A percentile compares a stretch with the other conserved stretches of the same genome.
Evolutionary conservation across 2,113 vertebrate genomes (phyloP).

Genomic region (Sebastes schlegelii): DNA sequence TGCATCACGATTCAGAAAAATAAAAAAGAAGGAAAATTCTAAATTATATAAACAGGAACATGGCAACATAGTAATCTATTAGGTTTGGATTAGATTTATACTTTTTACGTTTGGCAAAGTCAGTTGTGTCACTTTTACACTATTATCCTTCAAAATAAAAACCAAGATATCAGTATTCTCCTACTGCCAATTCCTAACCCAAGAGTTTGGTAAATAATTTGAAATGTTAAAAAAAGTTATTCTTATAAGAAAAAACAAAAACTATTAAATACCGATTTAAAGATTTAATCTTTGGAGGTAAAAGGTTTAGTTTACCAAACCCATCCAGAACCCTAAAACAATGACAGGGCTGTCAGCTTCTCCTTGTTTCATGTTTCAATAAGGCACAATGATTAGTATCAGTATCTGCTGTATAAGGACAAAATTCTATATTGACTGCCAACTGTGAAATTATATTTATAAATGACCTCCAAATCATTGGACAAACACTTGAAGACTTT

Average conservation of each 20-base stretch:
- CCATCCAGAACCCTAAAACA: conserved; percentile 5
- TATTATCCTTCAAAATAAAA: conserved; percentile 36
- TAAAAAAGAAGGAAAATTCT: conserved; percentile 17
- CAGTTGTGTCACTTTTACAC: neutral
- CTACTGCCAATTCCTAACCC: neutral
- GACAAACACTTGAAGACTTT: conserved; percentile 9
- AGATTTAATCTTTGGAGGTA: conserved; percentile 50
- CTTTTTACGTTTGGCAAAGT: neutral
- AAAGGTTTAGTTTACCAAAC: conserved; percentile 16
- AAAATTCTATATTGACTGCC: conserved; percentile 1
- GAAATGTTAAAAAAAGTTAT: conserved; percentile 11
- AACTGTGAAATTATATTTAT: conserved; percentile 8
- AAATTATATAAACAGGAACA: conserved; percentile 24
- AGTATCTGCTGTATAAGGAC: conserved; percentile 23
- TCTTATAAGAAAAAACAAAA: conserved; percentile 15
- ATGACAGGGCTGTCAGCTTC: conserved; percentile 20
- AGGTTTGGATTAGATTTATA: conserved; percentile 37
- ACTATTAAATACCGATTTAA: conserved; percentile 28
- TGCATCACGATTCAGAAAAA: conserved; percentile 57
- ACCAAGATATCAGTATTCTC: conserved; percentile 1
- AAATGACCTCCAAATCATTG: conserved; percentile 31
- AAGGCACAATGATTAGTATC: conserved; percentile 65
- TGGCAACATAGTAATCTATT: conserved; percentile 9
- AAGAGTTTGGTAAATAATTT: conserved; percentile 1
- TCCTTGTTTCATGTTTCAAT: conserved; percentile 34